Base-by-base conservation (phyloP, 2,797 vertebrate species). In the Echeneis naucrates region DNA sequence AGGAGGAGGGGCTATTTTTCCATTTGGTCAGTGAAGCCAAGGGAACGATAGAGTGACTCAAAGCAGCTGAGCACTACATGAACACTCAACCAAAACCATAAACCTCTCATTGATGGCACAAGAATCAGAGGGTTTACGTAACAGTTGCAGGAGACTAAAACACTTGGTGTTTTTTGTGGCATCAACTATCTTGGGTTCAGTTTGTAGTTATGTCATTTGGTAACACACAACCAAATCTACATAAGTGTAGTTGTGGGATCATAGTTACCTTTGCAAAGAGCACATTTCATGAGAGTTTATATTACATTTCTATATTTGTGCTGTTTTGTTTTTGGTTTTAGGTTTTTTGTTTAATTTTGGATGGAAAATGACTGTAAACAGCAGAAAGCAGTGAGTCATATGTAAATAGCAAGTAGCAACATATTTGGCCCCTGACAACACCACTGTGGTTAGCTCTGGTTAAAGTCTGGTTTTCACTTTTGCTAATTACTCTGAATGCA, bases 401-500 rank as follows among this genome's bases (percentile, higher is more conserved):
- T 52, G 52, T 14, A 21, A 1, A 14, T 27, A 38, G 32, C 30
- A 24, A 55, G 70, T 77, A 84, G 30, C 6, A 63, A 71, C 3
- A 8, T 48, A 47, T 68, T 71, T 8, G 32, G 35, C 37, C n/a
- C 56, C 44, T 26, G 67, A 85, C 68, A 45, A 33, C 38, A 60
- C 62, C 78, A 83, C 81, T 83, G 79, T 90, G 82, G 61, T 72
- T 44, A 69, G 38, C 62, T 68, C 57, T 61, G 56, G 42, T 69
- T 62, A 64, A 38, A 75, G 53, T 75, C 73, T 58, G 81, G 55
- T 68, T 84, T 78, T 56, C 63, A 59, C 32, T 84, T 74, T 72
- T 81, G 64, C 70, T 75, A 30, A n/a, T 71, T 45, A 30, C 55
- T 69, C 66, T 40, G 12, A 70, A 68, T 21, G 32, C 7, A 11